Base-by-base conservation (phyloP, 2,888 invertebrate species). In the Trissolcus brochymenae region DNA sequence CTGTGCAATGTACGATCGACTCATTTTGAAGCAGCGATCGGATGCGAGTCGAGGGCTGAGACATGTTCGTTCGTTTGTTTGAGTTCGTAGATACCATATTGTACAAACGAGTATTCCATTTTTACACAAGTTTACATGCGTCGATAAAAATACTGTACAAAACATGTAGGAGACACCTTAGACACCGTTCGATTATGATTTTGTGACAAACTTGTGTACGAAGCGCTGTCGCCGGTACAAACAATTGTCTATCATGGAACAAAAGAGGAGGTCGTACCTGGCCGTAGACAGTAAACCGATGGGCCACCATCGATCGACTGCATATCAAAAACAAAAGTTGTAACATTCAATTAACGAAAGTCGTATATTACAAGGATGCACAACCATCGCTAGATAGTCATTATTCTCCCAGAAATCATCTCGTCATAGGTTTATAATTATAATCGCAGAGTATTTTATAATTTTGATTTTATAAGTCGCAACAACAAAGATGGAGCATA, bases 1-100 rank as follows among this genome's bases (percentile, higher is more conserved):
- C 68, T 70, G 68, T 70, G 68, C 68, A 61, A 70, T 49, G 50
- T 61, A 70, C 25, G 60, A 60, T 49, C 46, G 50, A 70, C 70
- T 61, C 21, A 55, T 51, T 21, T 71, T 56, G 70, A 71, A 56
- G 2, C 11, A 11, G 29, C 51, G 56, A 62, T 62, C 62, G 14
- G 62, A 51, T 57, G 70, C 17, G 57, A 56, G 41, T 56, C 21
- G 62, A 56, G 62, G 62, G 51, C 70, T 54, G 40, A 70, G 55
- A 61, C 55, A 55, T 11, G 60, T 55, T 40, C 29, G 57, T 61
- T 68, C 54, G 41, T 61, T 49, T 49, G 35, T 35, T 35, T 35
- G 35, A 35, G 35, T 14, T 70, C 55, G 14, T 41, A 40, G 56
- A 16, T 56, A 21, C 16, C 41, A 62, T 62, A 70, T 62, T 70